Percentiles rank a stretch among this genome's conserved stretches.
phyloP scores from a whole-genome alignment of 2,888 invertebrate species.

The Psylliodes chrysocephalus region DNA sequence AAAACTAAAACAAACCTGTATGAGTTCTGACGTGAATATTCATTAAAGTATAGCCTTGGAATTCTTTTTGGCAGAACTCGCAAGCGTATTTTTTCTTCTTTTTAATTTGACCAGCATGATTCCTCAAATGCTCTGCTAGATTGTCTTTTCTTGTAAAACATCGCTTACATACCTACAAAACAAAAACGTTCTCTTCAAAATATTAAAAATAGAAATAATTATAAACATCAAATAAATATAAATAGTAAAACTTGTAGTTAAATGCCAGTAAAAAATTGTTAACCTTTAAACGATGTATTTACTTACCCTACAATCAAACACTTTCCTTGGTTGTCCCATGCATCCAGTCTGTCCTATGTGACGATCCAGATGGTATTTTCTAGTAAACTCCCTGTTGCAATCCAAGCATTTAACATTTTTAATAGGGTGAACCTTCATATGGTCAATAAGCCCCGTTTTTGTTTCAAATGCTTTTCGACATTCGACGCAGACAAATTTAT shows the following conservation, averaged over 20 bases:
- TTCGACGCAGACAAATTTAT: slow-evolving; percentile 72
- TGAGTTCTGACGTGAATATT: slow-evolving; percentile 75
- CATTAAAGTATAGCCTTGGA: slow-evolving; percentile 70
- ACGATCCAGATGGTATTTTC: slow-evolving; percentile 79
- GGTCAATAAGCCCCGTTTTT: slow-evolving; percentile 71
- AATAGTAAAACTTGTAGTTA: too few relatives aligned
- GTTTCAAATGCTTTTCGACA: slow-evolving; percentile 76
- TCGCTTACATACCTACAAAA: slow-evolving; percentile 70
- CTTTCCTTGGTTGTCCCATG: slow-evolving; percentile 68
- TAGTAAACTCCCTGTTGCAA: slow-evolving; percentile 78
- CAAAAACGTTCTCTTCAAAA: too few relatives aligned
- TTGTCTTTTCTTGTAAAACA: slow-evolving; percentile 78
- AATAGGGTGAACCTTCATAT: slow-evolving; percentile 74
- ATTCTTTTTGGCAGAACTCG: slow-evolving; percentile 74
- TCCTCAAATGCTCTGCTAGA: slow-evolving; percentile 75
- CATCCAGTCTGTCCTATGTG: slow-evolving; percentile 78
- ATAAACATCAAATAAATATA: too few relatives aligned
- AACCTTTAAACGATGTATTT: too few relatives aligned
- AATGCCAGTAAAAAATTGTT: too few relatives aligned
- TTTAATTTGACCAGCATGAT: slow-evolving; percentile 71
- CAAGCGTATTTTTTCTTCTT: slow-evolving; percentile 71
- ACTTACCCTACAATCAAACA: slow-evolving; percentile 69
- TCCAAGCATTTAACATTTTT: slow-evolving; percentile 73
- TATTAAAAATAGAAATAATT: too few relatives aligned
- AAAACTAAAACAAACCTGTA: slow-evolving; percentile 66